phyloP scores from a whole-genome alignment of 2,888 invertebrate species.

The Perdita meconis region DNA sequence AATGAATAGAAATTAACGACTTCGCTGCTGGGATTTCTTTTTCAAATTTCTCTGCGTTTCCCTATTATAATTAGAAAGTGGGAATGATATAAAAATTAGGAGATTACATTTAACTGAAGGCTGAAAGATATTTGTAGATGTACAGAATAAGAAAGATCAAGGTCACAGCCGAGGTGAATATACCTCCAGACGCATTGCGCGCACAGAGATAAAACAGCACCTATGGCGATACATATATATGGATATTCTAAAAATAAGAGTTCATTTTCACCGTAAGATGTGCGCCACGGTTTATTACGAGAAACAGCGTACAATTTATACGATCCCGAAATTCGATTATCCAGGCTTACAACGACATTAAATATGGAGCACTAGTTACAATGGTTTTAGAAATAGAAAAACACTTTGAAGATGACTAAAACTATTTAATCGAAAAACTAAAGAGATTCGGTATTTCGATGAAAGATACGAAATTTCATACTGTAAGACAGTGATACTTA shows the following conservation, averaged over 20 bases:
- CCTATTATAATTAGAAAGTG: not conserved
- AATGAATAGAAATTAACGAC: no score
- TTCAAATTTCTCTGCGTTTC: no score
- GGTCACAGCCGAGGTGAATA: conserved; percentile 58
- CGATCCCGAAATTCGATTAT: not conserved
- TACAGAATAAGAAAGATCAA: conserved; percentile 49
- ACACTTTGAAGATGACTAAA: no score
- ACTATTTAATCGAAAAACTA: no score
- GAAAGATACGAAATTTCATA: not conserved
- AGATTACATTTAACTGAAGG: not conserved
- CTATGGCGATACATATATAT: conserved; percentile 56
- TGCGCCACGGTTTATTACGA: conserved; percentile 43
- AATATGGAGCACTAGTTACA: not conserved
- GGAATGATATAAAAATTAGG: not conserved
- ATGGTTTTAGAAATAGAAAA: no score
- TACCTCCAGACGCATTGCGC: conserved; percentile 45
- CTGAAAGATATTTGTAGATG: conserved; percentile 12
- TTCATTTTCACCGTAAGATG: conserved; percentile 57
- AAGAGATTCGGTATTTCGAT: no score
- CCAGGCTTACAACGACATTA: no score
- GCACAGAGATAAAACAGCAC: conserved; percentile 51
- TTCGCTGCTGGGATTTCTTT: no score
- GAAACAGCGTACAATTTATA: conserved; percentile 19
- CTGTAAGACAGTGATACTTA: not conserved
- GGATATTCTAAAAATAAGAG: conserved; percentile 63